Evolutionary conservation across 2,888 invertebrate genomes (phyloP).

Genomic region (Zelleria hepariella): DNA sequence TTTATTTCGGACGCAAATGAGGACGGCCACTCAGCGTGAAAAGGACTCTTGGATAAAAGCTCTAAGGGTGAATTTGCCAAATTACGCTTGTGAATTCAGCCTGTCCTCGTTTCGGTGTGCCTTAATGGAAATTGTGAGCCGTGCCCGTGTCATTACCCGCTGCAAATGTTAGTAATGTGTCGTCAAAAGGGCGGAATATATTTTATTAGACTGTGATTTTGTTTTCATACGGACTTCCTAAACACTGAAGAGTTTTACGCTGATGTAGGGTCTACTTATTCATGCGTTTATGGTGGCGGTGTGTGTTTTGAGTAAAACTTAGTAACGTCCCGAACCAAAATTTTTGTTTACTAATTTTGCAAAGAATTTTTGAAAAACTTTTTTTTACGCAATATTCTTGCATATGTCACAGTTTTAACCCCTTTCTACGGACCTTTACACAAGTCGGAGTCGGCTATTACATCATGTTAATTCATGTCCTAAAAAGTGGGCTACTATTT

Average conservation of each 20-base stretch:
- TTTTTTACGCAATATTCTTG: no score
- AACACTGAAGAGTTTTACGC: background rate
- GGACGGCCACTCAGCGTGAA: constrained; percentile 15
- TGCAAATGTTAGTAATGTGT: constrained; percentile 70
- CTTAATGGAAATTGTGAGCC: constrained; percentile 70
- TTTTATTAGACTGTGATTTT: constrained; percentile 65
- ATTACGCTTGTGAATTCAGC: constrained; percentile 35
- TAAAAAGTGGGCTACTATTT: no score
- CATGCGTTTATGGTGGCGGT: background rate
- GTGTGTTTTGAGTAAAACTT: no score
- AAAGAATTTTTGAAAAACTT: no score
- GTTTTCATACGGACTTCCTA: constrained; percentile 15
- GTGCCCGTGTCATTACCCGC: constrained; percentile 67
- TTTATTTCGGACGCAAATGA: constrained; percentile 33
- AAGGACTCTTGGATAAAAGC: constrained; percentile 16
- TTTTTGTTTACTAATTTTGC: no score
- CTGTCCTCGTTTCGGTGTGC: constrained; percentile 37
- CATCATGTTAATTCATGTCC: no score
- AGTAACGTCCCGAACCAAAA: no score
- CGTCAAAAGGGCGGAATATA: constrained; percentile 71
- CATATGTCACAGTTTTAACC: no score
- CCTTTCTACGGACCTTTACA: no score
- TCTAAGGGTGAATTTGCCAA: constrained; percentile 35
- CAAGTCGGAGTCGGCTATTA: no score
- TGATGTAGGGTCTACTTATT: background rate